Base-by-base conservation (phyloP, 2,113 vertebrate genomes). In the Heterotilapia buettikoferi region DNA sequence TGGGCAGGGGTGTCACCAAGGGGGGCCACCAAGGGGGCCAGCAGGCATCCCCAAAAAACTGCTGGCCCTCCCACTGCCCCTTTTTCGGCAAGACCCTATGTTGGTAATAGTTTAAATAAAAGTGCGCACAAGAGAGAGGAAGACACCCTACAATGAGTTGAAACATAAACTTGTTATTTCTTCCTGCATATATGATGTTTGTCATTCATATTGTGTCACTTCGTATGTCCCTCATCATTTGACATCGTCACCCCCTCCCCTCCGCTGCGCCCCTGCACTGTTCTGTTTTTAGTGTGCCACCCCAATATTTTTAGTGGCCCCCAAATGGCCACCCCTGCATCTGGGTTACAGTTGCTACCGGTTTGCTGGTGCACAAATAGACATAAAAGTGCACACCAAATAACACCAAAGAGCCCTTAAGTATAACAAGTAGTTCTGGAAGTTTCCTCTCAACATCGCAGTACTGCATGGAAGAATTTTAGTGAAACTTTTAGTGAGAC, bases 261-360 rank as follows among this genome's bases (percentile, higher is more conserved):
- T 36, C 61, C 1, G 6, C 31, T 63, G 59, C 9, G 0, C 59
- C 59, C 31, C 31, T 63, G 31, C 31, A 12, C 1, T 7, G 31
- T 12, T 66, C 61, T 66, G 61, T 12, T 66, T 2, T 66, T 63
- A 0, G 0, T 36, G 59, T 63, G 18, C 59, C 4, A 66, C 33
- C 33, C 33, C 33, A 38, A 21, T 66, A 66, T 66, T 38, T 66
- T 3, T 68, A 68, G 61, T 2, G 61, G 19, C 19, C 4, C 33
- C 33, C 2, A 0, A 38, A 68, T 21, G 33, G 61, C 0, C 1
- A 38, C 21, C 54, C 12, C n/a, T 10, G 52, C 19, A 38, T 66
- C 38, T 18, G 66, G 7, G 2, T 26, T 45, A 26, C 40, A 24
- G 8, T 73, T 45, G 38, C 38, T 16, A 43, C 13, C 7, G 0